phyloP scores from a whole-genome alignment of 2,797 vertebrate species.

The Esox masquinongy region DNA sequence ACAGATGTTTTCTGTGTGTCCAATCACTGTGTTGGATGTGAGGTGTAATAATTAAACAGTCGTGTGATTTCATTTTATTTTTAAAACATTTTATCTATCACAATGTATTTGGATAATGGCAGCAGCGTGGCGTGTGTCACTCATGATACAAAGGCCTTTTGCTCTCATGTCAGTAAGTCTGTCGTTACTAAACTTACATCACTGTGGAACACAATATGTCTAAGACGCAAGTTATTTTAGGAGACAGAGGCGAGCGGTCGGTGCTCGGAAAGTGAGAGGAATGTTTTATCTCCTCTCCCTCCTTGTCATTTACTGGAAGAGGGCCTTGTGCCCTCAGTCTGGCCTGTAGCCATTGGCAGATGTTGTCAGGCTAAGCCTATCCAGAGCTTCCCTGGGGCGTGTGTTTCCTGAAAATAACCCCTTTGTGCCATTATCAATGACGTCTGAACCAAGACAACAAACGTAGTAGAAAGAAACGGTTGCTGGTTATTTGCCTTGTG shows the following conservation, averaged over 20 bases:
- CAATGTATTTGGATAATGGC: too few relatives aligned
- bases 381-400: neutral
- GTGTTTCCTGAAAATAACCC: conserved; percentile 38
- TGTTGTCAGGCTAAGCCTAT: conserved; percentile 41
- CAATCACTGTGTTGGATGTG: neutral
- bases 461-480: neutral
- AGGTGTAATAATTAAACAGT: neutral
- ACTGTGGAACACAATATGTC: neutral
- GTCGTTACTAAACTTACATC: too few relatives aligned
- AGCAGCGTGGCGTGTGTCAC: too few relatives aligned
- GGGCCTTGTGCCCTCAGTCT: conserved; percentile 42
- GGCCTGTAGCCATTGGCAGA: conserved; percentile 49
- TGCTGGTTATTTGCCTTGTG: neutral
- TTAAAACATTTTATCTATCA: too few relatives aligned
- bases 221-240: neutral
- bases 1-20: neutral
- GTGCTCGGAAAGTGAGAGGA: conserved; percentile 24
- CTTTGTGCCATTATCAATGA: conserved; percentile 20
- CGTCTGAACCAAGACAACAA: conserved; percentile 15
- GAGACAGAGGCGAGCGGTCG: neutral
- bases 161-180: too few relatives aligned
- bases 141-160: too few relatives aligned
- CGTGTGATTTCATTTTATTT: too few relatives aligned
- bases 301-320: conserved; percentile 61
- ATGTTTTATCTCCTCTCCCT: conserved; percentile 46